Percentiles rank a stretch among this genome's conserved stretches.
Conservation (phyloP, 2,113 vertebrate species). For the Tiliqua scincoides region DNA sequence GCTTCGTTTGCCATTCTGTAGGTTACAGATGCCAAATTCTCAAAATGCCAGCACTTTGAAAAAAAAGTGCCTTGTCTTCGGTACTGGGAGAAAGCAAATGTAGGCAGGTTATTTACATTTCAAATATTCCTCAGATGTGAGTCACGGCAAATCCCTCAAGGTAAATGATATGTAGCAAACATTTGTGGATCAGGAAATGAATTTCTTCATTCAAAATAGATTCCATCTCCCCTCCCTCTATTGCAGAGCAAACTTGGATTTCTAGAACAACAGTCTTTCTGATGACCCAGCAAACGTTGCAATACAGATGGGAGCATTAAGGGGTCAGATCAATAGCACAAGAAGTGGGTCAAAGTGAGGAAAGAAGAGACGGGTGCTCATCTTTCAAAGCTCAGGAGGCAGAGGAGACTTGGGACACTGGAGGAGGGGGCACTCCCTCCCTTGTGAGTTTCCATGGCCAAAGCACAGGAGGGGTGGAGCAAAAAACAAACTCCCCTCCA, state of each 20-base stretch:
- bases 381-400: not conserved
- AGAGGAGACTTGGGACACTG: not conserved
- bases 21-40: not conserved
- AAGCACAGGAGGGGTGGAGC: not conserved
- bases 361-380: not conserved
- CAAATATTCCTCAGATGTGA: slow-evolving; percentile 4
- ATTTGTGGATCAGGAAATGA: slow-evolving; percentile 1
- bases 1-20: not conserved
- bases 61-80: not conserved
- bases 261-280: not conserved
- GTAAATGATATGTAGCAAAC: slow-evolving; percentile 1
- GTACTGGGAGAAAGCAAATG: not conserved
- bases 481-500: not conserved
- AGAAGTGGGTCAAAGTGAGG: not conserved
- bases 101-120: not conserved
- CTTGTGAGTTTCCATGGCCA: not conserved
- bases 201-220: slow-evolving; percentile 6
- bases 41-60: not conserved
- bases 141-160: not conserved
- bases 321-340: not conserved
- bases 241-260: not conserved
- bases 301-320: not conserved
- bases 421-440: not conserved
- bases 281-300: not conserved
- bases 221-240: not conserved